Percentiles rank a stretch among this genome's conserved stretches.
These are phyloP conservation scores for Brachionus angularis DNA, from an alignment of 1,140 invertebrate species.

Conservation along the genomic window DNA sequence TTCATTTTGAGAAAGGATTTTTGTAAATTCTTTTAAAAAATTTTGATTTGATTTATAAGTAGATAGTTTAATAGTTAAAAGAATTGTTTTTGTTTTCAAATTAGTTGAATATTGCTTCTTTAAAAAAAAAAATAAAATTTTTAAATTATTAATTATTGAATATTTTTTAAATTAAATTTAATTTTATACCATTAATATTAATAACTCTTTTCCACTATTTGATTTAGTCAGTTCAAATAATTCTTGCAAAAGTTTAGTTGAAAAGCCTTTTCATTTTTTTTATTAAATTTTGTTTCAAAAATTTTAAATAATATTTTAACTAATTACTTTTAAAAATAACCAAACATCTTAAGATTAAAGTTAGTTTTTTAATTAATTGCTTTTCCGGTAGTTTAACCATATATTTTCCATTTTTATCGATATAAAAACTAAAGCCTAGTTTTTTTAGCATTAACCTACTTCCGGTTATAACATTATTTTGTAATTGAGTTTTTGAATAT, in stretches of 20 bases:
- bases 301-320: neutral
- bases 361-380: neutral
- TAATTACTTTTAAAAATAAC: slow-evolving; percentile 13
- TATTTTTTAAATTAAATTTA: neutral
- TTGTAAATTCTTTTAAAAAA: slow-evolving; percentile 17
- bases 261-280: neutral
- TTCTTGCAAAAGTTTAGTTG: neutral
- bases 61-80: neutral
- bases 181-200: slow-evolving; percentile 27
- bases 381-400: slow-evolving; percentile 14
- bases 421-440: slow-evolving; percentile 12
- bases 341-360: neutral
- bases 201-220: neutral
- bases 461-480: neutral
- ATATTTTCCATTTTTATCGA: slow-evolving; percentile 33
- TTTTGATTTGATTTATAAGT: neutral
- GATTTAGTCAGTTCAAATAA: neutral
- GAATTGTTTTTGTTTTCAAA: neutral
- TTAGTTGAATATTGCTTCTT: slow-evolving; percentile 26
- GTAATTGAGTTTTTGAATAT: slow-evolving; percentile 7
- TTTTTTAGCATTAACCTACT: slow-evolving; percentile 15
- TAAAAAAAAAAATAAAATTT: neutral
- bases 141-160: neutral
- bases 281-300: neutral
- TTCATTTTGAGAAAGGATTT: neutral